Evolutionary conservation across 2,797 vertebrate genomes (phyloP).

Genomic region (Discoglossus pictus): DNA sequence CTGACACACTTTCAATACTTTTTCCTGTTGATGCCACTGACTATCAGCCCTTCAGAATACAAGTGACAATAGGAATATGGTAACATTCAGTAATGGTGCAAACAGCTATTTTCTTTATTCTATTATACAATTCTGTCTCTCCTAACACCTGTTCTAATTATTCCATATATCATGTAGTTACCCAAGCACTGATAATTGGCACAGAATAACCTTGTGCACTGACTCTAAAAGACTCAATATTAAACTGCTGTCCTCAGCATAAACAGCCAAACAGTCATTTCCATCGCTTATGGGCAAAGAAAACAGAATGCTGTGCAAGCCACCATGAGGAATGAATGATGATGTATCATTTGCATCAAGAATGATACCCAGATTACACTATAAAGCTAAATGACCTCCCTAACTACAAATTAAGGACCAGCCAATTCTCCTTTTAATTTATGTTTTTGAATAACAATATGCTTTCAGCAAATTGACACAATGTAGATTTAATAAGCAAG

Average conservation of each 20-base stretch:
- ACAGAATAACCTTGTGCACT: constrained; percentile 39
- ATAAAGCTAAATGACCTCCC: constrained; percentile 8
- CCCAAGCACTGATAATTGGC: constrained; percentile 43
- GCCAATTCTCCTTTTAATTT: background rate
- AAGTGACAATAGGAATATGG: too few relatives aligned
- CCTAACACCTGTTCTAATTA: constrained; percentile 40
- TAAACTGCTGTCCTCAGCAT: constrained; percentile 37
- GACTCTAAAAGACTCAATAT: constrained; percentile 32
- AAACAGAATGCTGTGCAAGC: constrained; percentile 41
- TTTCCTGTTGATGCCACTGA: too few relatives aligned
- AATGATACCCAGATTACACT: constrained; percentile 23
- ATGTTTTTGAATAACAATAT: constrained; percentile 5
- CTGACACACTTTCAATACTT: too few relatives aligned
- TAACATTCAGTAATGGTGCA: too few relatives aligned
- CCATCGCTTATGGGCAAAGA: constrained; percentile 44
- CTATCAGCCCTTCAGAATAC: too few relatives aligned
- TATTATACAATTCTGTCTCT: constrained; percentile 25
- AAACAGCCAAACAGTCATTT: constrained; percentile 32
- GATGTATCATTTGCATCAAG: constrained; percentile 35
- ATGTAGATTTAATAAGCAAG: too few relatives aligned
- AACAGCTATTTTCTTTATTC: constrained; percentile 11
- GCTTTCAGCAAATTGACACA: too few relatives aligned
- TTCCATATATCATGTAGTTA: constrained; percentile 41
- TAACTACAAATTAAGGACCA: constrained; percentile 10
- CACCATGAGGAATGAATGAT: constrained; percentile 16